Percentiles rank a stretch among this genome's conserved stretches.
These are phyloP conservation scores for Drosophila arawakana DNA, from an alignment of 1,140 invertebrate genomes.

Conservation along the genomic window DNA sequence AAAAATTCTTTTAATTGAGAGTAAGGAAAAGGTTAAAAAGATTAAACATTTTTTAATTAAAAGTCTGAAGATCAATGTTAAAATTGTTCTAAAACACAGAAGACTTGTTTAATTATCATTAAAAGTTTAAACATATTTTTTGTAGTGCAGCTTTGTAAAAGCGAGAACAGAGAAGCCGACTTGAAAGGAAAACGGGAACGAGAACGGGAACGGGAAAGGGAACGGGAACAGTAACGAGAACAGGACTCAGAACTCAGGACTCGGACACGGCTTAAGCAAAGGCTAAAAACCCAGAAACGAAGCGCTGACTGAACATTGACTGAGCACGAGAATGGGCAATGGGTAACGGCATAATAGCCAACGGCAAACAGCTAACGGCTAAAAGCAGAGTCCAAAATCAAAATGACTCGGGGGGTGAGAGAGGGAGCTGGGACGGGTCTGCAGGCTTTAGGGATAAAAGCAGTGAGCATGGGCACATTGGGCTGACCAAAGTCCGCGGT, in stretches of 20 bases:
- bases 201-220: neutral
- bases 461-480: conserved; percentile 37
- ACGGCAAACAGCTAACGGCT: conserved; percentile 4
- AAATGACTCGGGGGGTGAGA: conserved; percentile 18
- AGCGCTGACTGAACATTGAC: conserved; percentile 66
- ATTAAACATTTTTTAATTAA: no score
- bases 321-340: conserved; percentile 32
- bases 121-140: neutral
- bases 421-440: neutral
- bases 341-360: neutral
- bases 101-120: no score
- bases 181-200: neutral
- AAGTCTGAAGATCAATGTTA: no score
- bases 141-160: neutral
- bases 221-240: conserved; percentile 8
- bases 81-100: no score
- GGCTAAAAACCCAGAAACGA: conserved; percentile 36
- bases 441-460: conserved; percentile 24
- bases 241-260: conserved; percentile 2
- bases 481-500: conserved; percentile 46
- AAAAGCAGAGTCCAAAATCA: conserved; percentile 26
- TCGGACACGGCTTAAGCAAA: conserved; percentile 20
- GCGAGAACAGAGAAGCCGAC: neutral
- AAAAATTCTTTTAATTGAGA: no score
- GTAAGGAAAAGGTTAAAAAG: no score